These are phyloP conservation scores for Platycnemis pennipes DNA, from an alignment of 2,888 invertebrate genomes.

Conservation along the genomic window DNA sequence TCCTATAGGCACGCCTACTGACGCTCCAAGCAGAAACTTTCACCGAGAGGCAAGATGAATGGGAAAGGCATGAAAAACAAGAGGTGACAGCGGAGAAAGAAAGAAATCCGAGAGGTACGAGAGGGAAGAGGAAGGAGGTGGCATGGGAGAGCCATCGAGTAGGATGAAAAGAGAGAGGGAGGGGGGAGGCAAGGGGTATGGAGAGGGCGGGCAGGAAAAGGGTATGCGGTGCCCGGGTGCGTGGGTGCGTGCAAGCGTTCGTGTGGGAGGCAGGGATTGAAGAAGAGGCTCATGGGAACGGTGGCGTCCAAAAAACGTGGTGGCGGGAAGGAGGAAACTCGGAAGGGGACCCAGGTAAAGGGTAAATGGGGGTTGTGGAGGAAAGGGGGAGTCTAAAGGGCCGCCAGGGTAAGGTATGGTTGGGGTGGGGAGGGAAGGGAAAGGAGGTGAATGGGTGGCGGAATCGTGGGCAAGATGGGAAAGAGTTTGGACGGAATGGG, in stretches of 20 bases:
- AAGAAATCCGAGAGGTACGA: neutral
- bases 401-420: neutral
- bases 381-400: neutral
- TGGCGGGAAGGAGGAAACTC: neutral
- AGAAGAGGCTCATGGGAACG: conserved; percentile 47
- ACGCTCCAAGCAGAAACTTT: neutral
- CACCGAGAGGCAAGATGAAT: neutral
- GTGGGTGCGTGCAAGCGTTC: neutral
- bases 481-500: conserved; percentile 3
- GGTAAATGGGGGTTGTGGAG: neutral
- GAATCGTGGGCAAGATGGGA: conserved; percentile 3
- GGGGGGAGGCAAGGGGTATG: neutral
- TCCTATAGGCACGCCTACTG: neutral
- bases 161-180: too few species aligned
- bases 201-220: neutral
- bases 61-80: neutral
- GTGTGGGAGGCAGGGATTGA: conserved; percentile 22
- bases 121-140: neutral
- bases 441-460: conserved; percentile 18
- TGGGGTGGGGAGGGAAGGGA: neutral
- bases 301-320: neutral
- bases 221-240: neutral
- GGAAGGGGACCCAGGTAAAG: neutral
- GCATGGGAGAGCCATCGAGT: neutral
- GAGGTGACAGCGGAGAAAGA: neutral